Evolutionary conservation across 2,888 invertebrate species (phyloP), one percentile per base, ranked within the genome.

Genomic region (Chalcis sispes): DNA sequence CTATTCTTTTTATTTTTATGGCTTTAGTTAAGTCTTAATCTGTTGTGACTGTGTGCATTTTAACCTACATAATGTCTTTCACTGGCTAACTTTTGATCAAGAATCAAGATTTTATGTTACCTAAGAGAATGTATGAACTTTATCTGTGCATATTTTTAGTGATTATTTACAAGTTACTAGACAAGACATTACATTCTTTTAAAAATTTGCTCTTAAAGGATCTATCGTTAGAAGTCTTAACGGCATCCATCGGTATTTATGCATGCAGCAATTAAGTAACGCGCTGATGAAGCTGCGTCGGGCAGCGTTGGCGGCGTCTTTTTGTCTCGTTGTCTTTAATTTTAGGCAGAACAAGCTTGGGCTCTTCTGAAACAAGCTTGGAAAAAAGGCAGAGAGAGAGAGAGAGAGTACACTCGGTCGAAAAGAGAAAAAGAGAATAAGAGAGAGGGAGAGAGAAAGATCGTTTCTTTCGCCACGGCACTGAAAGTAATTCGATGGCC

Each of bases 401-500:
- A 18, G 48, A 59, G 20, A 20, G 46, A 56, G n/a, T n/a, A n/a
- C n/a, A n/a, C n/a, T n/a, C n/a, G n/a, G n/a, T 20, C 36, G 20
- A 50, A 46, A 75, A 79, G 78, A 66, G 46, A 74, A 66, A 77
- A 66, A n/a, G n/a, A n/a, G n/a, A 52, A 25, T 66, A 69, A 66
- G 48, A 62, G 20, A 27, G 46, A 27, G 42, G 46, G 46, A 54
- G 48, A 62, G 48, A 3, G 32, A 50, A 20, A 46, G 56, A 66
- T 80, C 80, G 78, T 80, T 80, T 79, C 82, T 82, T 84, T 84
- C 83, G 81, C 81, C 81, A 83, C 80, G 82, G 81, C 78, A 66
- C 76, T 82, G 80, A 83, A 83, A 82, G 82, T 80, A 84, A 86
- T 86, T 86, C 85, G 81, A 87, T 84, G 84, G 85, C 83, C 84